Percentiles rank a stretch among this genome's conserved stretches.
Conservation (phyloP, 2,797 vertebrate genomes). For the Tauraco hartlaubi region DNA sequence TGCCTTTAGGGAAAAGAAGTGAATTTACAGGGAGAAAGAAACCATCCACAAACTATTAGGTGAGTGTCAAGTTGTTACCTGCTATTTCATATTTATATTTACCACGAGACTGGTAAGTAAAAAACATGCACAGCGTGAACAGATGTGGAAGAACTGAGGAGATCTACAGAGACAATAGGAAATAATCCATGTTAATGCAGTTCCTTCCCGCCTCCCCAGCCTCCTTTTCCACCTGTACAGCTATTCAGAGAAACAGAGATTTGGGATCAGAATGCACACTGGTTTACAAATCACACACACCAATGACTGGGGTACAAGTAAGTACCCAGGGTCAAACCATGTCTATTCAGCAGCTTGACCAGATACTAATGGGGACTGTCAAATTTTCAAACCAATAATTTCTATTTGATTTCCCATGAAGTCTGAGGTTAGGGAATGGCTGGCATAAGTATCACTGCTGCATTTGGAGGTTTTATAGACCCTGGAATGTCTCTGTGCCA, state of each 20-base stretch:
- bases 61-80: not conserved
- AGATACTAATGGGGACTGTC: not conserved
- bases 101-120: not conserved
- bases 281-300: not conserved
- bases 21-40: not conserved
- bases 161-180: not conserved
- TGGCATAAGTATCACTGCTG: not conserved
- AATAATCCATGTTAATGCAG: not conserved
- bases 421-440: not conserved
- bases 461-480: conserved; percentile 16
- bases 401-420: not conserved
- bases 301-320: not conserved
- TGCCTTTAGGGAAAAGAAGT: not conserved
- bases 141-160: not conserved
- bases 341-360: not conserved
- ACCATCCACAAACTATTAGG: not conserved
- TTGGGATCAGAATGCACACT: not conserved
- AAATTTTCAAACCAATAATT: not conserved
- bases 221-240: not conserved
- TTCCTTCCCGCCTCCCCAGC: not conserved
- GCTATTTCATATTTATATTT: not conserved
- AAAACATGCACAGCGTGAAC: not conserved
- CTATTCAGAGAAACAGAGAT: not conserved
- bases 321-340: not conserved
- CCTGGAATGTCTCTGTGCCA: not conserved